Conservation (phyloP, 2,113 vertebrate genomes). For the Notothenia coriiceps region DNA sequence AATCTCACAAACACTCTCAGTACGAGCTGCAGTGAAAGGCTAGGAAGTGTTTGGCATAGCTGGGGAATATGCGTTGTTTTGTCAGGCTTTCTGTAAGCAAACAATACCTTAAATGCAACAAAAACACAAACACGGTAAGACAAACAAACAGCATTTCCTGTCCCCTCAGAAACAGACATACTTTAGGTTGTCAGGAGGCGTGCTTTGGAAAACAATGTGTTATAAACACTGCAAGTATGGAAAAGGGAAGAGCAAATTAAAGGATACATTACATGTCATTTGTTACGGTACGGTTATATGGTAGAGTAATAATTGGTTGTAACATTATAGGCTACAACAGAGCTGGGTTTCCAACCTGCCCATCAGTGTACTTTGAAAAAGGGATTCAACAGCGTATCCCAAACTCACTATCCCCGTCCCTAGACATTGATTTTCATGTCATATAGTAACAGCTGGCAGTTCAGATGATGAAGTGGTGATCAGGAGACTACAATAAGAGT, state of each 20-base stretch:
- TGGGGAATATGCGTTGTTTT: conserved; percentile 33
- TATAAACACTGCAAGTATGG: conserved; percentile 52
- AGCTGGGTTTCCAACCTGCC: conserved; percentile 18
- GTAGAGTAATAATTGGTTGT: conserved; percentile 22
- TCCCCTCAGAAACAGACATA: conserved; percentile 33
- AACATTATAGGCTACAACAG: conserved; percentile 19
- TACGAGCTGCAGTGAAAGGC: conserved; percentile 39
- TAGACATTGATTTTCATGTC: conserved; percentile 11
- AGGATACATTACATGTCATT: conserved; percentile 26
- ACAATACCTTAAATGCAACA: conserved; percentile 23
- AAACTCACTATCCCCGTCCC: not conserved
- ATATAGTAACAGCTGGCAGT: not conserved
- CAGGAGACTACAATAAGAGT: not conserved
- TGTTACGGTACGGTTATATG: conserved; percentile 4
- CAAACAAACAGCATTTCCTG: conserved; percentile 32
- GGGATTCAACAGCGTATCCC: no score
- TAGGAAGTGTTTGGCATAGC: conserved; percentile 22
- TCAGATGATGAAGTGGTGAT: not conserved
- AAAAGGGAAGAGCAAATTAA: conserved; percentile 40
- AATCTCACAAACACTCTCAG: conserved; percentile 54
- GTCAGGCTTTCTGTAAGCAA: conserved; percentile 31
- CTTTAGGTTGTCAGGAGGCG: conserved; percentile 41
- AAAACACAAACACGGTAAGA: conserved; percentile 16
- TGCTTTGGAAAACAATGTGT: conserved; percentile 30
- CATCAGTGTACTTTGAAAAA: no score